Evolutionary conservation across 2,797 vertebrate species (phyloP).

Genomic region (Emys orbicularis): DNA sequence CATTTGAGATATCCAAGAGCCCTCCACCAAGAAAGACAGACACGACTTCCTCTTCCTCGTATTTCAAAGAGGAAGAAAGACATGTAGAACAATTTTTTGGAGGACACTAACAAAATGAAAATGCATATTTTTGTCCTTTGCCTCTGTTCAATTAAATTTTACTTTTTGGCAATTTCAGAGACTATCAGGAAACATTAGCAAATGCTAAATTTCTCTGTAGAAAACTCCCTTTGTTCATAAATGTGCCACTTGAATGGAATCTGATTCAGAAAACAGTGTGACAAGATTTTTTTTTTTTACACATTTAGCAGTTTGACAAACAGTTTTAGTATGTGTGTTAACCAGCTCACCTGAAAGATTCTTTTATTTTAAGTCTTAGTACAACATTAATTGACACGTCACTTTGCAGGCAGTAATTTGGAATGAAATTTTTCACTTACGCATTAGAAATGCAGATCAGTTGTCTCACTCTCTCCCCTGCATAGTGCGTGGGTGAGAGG

Average conservation of each 20-base stretch:
- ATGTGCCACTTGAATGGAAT: neutral
- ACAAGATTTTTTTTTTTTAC: conserved; percentile 22
- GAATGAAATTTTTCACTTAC: conserved; percentile 41
- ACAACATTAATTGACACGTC: conserved; percentile 19
- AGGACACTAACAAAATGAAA: neutral
- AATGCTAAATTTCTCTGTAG: neutral
- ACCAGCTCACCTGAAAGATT: conserved; percentile 35
- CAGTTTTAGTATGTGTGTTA: conserved; percentile 33
- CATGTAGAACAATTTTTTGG: neutral
- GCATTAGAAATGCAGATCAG: conserved; percentile 34
- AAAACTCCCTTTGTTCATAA: neutral
- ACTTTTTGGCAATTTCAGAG: neutral
- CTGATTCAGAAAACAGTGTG: neutral
- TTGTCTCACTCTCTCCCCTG: conserved; percentile 6
- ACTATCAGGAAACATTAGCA: neutral
- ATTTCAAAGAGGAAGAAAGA: neutral
- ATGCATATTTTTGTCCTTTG: neutral
- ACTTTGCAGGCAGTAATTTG: conserved; percentile 28
- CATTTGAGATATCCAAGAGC: neutral
- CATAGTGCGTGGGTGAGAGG: neutral
- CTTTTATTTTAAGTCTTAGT: conserved; percentile 36
- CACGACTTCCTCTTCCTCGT: neutral
- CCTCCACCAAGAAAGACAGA: neutral
- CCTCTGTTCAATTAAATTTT: neutral
- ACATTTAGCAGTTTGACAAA: conserved; percentile 22